Percentiles rank a stretch among this genome's conserved stretches.
Evolutionary conservation across 2,797 vertebrate genomes (phyloP).

Genomic region (Sebastes hubbsi): DNA sequence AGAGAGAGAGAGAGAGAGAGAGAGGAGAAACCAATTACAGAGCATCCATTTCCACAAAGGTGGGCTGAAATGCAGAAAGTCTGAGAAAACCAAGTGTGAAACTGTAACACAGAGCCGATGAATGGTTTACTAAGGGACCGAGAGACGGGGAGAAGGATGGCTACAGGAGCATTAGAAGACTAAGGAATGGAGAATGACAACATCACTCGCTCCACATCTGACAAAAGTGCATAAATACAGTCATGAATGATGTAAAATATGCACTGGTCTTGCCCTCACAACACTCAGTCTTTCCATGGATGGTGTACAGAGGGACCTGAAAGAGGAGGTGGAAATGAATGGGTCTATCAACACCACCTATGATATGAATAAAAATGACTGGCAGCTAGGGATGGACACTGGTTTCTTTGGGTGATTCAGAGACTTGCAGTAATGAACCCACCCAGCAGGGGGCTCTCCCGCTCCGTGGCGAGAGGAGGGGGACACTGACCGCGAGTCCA

Average conservation of each 20-base stretch:
- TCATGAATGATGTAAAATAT: background rate
- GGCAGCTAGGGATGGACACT: background rate
- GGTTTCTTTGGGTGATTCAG: constrained; percentile 27
- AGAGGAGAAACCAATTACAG: background rate
- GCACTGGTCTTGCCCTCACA: background rate
- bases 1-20: background rate
- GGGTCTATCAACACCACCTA: background rate
- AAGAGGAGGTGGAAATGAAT: background rate
- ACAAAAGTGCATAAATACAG: constrained; percentile 2
- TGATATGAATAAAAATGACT: background rate
- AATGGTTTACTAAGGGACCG: constrained; percentile 9
- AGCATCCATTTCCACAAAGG: background rate
- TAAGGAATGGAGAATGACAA: background rate
- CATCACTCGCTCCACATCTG: background rate
- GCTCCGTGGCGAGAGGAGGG: constrained; percentile 79
- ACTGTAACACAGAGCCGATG: background rate
- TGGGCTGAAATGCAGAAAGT: constrained; percentile 5
- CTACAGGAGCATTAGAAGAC: background rate
- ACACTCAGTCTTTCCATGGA: background rate
- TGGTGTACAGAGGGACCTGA: background rate
- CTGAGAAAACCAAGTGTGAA: background rate
- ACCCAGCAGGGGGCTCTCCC: constrained; percentile 83
- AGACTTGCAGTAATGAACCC: constrained; percentile 77
- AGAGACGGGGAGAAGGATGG: background rate
- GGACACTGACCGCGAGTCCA: constrained; percentile 94